Conservation (phyloP, 1,140 invertebrate species). For the Atta cephalotes region DNA sequence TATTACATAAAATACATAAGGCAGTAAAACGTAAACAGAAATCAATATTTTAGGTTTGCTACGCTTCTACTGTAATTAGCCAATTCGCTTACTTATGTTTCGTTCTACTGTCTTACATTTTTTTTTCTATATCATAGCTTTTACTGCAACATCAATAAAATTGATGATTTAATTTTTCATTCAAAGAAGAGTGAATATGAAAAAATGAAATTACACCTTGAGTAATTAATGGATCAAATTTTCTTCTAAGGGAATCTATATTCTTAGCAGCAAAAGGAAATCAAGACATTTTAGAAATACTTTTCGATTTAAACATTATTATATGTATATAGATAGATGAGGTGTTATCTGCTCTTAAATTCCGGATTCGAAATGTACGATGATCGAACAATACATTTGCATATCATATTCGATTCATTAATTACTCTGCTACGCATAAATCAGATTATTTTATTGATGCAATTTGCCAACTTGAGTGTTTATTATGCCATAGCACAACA, state of each 20-base stretch:
- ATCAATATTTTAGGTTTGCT: too few species aligned
- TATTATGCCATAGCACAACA: not conserved
- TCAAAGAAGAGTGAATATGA: not conserved
- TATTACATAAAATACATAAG: too few species aligned
- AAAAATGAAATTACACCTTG: not conserved
- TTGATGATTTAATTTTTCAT: not conserved
- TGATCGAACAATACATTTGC: slow-evolving; percentile 4
- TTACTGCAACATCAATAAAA: not conserved
- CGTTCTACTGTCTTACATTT: too few species aligned
- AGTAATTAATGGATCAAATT: not conserved
- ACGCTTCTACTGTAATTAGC: too few species aligned
- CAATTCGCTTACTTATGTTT: too few species aligned
- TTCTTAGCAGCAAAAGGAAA: not conserved
- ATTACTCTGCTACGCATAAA: slow-evolving; percentile 23
- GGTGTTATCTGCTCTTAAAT: slow-evolving; percentile 12
- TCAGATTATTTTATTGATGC: slow-evolving; percentile 30
- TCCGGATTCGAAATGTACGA: not conserved
- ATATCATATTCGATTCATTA: slow-evolving; percentile 30
- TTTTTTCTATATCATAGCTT: too few species aligned
- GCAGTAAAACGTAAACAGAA: too few species aligned
- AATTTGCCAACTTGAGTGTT: slow-evolving; percentile 3
- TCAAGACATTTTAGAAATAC: not conserved
- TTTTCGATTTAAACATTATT: not conserved
- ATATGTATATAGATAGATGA: not conserved
- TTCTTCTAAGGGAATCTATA: not conserved